A percentile compares a stretch with the other conserved stretches of the same genome.
Conservation (phyloP, 1,140 invertebrate genomes). For the Rhyzopertha dominica region DNA sequence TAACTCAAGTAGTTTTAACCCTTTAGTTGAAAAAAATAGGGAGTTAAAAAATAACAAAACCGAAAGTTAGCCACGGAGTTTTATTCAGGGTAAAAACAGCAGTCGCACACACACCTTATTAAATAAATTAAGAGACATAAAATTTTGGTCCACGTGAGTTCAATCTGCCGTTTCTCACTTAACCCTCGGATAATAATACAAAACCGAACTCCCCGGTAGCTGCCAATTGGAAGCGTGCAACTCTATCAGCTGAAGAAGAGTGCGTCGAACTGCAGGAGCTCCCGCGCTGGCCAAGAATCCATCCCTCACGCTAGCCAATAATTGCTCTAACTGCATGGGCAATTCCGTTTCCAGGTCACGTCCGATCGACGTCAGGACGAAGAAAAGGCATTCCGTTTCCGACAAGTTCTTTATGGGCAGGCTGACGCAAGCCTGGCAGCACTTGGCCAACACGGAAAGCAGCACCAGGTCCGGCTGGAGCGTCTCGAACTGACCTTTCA, state of each 20-base stretch:
- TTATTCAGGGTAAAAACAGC: too few species aligned
- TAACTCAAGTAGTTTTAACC: too few species aligned
- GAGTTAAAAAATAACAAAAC: too few species aligned
- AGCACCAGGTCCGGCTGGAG: constrained; percentile 68
- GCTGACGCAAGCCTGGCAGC: constrained; percentile 75
- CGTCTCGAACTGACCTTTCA: constrained; percentile 60
- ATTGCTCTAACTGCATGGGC: constrained; percentile 67
- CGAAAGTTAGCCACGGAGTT: too few species aligned
- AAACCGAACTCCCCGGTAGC: constrained; percentile 76
- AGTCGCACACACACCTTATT: too few species aligned
- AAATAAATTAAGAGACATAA: too few species aligned
- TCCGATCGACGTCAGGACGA: constrained; percentile 79
- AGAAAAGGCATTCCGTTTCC: constrained; percentile 81
- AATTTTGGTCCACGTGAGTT: too few species aligned
- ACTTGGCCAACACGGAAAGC: constrained; percentile 74
- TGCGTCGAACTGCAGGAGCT: constrained; percentile 65
- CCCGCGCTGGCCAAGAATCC: constrained; percentile 69
- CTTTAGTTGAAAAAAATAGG: too few species aligned
- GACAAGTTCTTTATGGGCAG: constrained; percentile 71
- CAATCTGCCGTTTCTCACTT: too few species aligned
- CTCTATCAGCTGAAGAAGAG: constrained; percentile 81
- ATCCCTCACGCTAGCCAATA: constrained; percentile 75
- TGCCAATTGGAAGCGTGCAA: constrained; percentile 84
- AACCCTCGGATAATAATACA: constrained; percentile 80
- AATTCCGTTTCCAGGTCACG: constrained; percentile 78